A percentile compares a stretch with the other conserved stretches of the same genome.
These are phyloP conservation scores for Stegana nigrithorax DNA, from an alignment of 2,888 invertebrate genomes.

Conservation along the genomic window DNA sequence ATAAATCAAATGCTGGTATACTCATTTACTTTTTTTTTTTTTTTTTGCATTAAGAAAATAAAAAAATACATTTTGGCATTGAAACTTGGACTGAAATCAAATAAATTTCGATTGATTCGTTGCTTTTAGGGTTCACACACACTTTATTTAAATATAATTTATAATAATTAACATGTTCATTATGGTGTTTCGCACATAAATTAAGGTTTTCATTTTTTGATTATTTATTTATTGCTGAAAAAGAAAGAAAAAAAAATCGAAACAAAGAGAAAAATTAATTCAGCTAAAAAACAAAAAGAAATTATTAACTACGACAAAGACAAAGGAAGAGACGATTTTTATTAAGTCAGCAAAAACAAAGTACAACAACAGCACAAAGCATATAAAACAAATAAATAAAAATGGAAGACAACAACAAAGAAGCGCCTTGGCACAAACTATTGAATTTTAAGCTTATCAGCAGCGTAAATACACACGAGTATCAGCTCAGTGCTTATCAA, in stretches of 20 bases:
- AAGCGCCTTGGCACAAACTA: too few relatives aligned
- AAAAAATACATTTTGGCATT: constrained; percentile 27
- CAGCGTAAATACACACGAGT: too few relatives aligned
- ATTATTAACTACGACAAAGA: constrained; percentile 5
- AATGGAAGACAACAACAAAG: constrained; percentile 23
- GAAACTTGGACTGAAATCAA: constrained; percentile 58
- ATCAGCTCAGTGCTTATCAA: too few relatives aligned
- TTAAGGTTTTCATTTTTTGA: constrained; percentile 11
- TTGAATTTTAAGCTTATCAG: too few relatives aligned
- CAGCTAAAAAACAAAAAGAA: constrained; percentile 20
- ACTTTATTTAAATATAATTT: constrained; percentile 24
- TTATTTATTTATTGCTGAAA: constrained; percentile 5
- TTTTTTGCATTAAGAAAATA: constrained; percentile 17
- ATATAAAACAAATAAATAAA: constrained; percentile 39
- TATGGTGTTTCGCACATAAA: constrained; percentile 21
- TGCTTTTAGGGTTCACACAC: constrained; percentile 29
- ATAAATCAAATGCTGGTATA: not conserved
- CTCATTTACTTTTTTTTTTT: constrained; percentile 16
- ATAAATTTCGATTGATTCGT: constrained; percentile 52
- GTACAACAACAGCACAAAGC: not conserved
- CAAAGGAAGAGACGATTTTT: not conserved
- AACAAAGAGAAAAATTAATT: constrained; percentile 23
- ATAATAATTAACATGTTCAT: constrained; percentile 23
- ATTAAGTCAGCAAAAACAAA: constrained; percentile 1
- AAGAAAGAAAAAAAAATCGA: constrained; percentile 25